Evolutionary conservation across 2,113 vertebrate species (phyloP), one percentile per base, ranked within the genome.

Genomic region (Arizona elegans): DNA sequence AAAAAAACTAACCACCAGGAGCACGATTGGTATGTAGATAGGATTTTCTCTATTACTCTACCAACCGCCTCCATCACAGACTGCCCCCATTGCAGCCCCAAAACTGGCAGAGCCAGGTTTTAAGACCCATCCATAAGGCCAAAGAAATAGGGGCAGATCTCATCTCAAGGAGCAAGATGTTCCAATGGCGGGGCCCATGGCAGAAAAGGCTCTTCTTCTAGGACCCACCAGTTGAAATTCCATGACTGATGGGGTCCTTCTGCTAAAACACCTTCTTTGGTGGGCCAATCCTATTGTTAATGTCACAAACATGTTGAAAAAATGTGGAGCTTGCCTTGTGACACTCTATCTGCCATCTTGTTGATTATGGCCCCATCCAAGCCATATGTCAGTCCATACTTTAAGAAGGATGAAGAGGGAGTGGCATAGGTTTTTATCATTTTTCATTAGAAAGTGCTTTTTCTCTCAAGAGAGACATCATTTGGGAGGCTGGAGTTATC

Each of bases 391-490:
- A 38, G 17, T 38, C 33, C 33, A 81, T 7, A 81, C 33, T 81
- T 38, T 38, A 81, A 38, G 70, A 81, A 38, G 19, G 70, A 38
- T 81, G 21, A 38, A 81, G 33, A 21, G 17, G 70, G 17, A 81
- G 70, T 21, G 6, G 17, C 38, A 81, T 38, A 21, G 70, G 17
- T 81, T 81, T 58, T 38, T 19, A 93, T 96, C 94, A 93, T 91
- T 86, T 94, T 92, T 89, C 94, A 95, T 95, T 90, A 87, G 93
- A 95, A 91, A 90, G 55, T n/a, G 94, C 89, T n/a, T 85, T 94
- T 96, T 87, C 93, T 90, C 62, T 38, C 93, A 92, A 96, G 91
- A 91, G 70, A 89, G 88, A 9, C 92, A 94, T 96, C 95, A 87
- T 90, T 92, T 95, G 92, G 3, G 0, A 47, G 88, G 86, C 90